phyloP scores from a whole-genome alignment of 2,888 invertebrate genomes.

The Cetonia aurata region DNA sequence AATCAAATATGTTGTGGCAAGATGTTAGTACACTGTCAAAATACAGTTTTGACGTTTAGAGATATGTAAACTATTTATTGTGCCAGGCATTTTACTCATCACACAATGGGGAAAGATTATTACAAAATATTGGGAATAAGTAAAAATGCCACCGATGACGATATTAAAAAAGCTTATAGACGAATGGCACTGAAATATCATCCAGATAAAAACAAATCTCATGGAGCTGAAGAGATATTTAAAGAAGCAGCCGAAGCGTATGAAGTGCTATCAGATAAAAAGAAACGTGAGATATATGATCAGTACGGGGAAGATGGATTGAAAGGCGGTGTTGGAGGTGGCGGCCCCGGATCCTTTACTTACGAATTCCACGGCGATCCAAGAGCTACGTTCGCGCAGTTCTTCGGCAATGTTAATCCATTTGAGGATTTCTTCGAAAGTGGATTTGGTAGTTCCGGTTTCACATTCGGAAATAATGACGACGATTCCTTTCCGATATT shows the following conservation, averaged over 20 bases:
- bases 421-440: constrained; percentile 88
- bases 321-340: constrained; percentile 74
- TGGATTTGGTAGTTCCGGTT: constrained; percentile 68
- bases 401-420: constrained; percentile 94
- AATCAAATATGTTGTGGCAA: too few relatives aligned
- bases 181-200: constrained; percentile 96
- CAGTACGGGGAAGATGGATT: constrained; percentile 91
- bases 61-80: not conserved
- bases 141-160: constrained; percentile 90
- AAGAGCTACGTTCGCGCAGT: constrained; percentile 94
- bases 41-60: not conserved
- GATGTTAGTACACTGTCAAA: not conserved
- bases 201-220: constrained; percentile 96
- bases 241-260: constrained; percentile 98
- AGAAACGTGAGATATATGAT: constrained; percentile 94
- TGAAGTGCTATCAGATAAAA: constrained; percentile 94
- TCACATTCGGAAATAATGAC: constrained; percentile 71
- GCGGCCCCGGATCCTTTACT: constrained; percentile 74
- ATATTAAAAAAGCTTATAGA: constrained; percentile 95
- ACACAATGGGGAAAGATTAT: constrained; percentile 93
- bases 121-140: constrained; percentile 91
- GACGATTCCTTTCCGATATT: constrained; percentile 75
- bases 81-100: not conserved
- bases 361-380: constrained; percentile 96
- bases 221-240: constrained; percentile 94